A percentile compares a stretch with the other conserved stretches of the same genome.
phyloP scores from a whole-genome alignment of 2,113 vertebrate genomes.

The Anas platyrhynchos region DNA sequence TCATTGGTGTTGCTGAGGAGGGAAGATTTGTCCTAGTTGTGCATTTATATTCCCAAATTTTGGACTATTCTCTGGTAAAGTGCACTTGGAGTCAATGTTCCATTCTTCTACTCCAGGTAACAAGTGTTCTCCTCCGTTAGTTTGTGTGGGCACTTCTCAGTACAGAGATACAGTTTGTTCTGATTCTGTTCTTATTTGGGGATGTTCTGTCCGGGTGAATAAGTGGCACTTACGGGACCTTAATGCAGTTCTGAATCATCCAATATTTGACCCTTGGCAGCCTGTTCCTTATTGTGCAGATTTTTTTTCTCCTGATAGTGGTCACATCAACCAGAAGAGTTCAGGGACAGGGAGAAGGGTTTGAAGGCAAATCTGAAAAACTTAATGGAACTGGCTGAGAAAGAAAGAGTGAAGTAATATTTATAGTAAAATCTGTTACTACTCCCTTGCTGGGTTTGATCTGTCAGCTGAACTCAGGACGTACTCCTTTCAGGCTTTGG shows the following conservation, averaged over 20 bases:
- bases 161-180: neutral
- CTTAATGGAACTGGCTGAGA: neutral
- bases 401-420: neutral
- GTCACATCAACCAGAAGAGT: neutral
- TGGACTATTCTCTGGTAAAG: neutral
- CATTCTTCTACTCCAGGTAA: neutral
- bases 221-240: neutral
- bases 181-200: neutral
- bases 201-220: neutral
- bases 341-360: neutral
- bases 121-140: neutral
- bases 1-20: neutral
- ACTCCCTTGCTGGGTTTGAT: constrained; percentile 5
- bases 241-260: neutral
- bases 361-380: neutral
- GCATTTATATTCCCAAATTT: neutral
- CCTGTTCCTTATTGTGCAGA: neutral
- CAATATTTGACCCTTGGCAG: neutral
- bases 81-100: neutral
- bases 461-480: neutral
- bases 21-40: neutral
- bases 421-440: neutral
- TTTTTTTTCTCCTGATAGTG: neutral
- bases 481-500: neutral
- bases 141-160: neutral